These are phyloP conservation scores for Diploptera punctata DNA, from an alignment of 2,888 invertebrate genomes.

Conservation along the genomic window DNA sequence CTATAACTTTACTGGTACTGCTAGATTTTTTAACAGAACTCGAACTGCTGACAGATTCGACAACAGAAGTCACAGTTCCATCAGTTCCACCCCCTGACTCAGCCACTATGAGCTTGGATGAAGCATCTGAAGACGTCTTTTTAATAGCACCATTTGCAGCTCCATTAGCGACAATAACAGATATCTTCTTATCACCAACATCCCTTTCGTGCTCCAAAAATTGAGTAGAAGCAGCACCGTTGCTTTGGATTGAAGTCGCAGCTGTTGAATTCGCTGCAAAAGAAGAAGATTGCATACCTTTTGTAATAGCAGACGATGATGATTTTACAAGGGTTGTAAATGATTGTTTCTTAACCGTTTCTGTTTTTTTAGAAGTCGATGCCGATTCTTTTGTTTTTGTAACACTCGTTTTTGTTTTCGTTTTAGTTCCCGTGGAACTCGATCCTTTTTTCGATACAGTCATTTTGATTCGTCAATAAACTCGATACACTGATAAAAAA, in stretches of 20 bases:
- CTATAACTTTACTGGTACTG: slow-evolving; percentile 13
- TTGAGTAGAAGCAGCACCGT: not conserved
- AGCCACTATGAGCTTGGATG: not conserved
- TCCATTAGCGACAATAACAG: not conserved
- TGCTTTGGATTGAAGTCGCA: not conserved
- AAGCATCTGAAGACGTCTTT: not conserved
- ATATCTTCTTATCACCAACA: not conserved
- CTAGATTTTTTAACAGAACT: slow-evolving; percentile 21
- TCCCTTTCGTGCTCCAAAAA: not conserved
- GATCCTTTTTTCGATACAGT: slow-evolving; percentile 38
- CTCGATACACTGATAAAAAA: not conserved
- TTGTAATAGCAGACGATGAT: slow-evolving; percentile 18
- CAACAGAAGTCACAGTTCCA: slow-evolving; percentile 8
- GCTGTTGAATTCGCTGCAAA: slow-evolving; percentile 1
- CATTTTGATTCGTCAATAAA: slow-evolving; percentile 28
- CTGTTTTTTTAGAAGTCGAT: slow-evolving; percentile 20
- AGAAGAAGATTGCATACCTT: slow-evolving; percentile 17
- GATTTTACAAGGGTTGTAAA: slow-evolving; percentile 40
- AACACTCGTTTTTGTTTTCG: slow-evolving; percentile 29
- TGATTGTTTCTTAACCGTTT: slow-evolving; percentile 36
- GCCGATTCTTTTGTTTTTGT: slow-evolving; percentile 23
- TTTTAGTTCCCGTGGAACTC: slow-evolving; percentile 6
- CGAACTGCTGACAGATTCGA: slow-evolving; percentile 25
- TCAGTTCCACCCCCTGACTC: not conserved
- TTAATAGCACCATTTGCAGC: not conserved